Percentiles rank a stretch among this genome's conserved stretches.
Evolutionary conservation across 2,113 vertebrate species (phyloP).

Genomic region (Mus spicilegus): DNA sequence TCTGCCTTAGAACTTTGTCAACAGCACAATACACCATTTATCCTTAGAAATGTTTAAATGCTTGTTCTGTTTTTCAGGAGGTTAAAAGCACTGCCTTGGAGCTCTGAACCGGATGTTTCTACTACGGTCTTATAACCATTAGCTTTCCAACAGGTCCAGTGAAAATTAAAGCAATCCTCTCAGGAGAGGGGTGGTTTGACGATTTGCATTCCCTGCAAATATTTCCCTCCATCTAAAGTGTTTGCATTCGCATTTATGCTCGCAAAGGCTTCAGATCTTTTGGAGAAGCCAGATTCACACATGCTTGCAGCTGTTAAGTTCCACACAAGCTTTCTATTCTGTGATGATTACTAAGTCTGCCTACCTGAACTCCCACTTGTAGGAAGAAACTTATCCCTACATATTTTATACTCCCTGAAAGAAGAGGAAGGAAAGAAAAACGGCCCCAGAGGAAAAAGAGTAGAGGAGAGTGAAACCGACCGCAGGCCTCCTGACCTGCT

Average conservation of each 20-base stretch:
- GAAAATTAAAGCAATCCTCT: constrained; percentile 40
- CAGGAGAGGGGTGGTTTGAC: not conserved
- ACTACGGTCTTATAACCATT: not conserved
- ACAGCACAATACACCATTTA: not conserved
- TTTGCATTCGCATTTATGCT: constrained; percentile 17
- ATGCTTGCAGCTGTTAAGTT: constrained; percentile 12
- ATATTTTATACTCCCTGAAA: constrained; percentile 40
- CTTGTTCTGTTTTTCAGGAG: not conserved
- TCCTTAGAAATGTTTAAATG: not conserved
- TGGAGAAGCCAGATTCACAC: not conserved
- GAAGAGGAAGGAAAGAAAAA: not conserved
- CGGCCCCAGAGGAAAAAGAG: not conserved
- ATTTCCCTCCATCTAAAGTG: constrained; percentile 43
- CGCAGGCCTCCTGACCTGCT: constrained; percentile 62
- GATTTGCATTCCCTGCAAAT: constrained; percentile 48
- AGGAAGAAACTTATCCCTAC: constrained; percentile 35
- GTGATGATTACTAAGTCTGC: not conserved
- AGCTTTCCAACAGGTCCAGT: constrained; percentile 28
- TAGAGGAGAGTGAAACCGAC: constrained; percentile 60
- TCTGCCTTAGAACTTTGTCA: not conserved
- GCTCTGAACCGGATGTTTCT: not conserved
- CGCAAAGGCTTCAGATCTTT: not conserved
- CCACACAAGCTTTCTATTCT: not conserved
- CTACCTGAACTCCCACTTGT: constrained; percentile 21
- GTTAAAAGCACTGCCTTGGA: not conserved